Evolutionary conservation across 2,113 vertebrate species (phyloP).

Genomic region (Percina caprodes): DNA sequence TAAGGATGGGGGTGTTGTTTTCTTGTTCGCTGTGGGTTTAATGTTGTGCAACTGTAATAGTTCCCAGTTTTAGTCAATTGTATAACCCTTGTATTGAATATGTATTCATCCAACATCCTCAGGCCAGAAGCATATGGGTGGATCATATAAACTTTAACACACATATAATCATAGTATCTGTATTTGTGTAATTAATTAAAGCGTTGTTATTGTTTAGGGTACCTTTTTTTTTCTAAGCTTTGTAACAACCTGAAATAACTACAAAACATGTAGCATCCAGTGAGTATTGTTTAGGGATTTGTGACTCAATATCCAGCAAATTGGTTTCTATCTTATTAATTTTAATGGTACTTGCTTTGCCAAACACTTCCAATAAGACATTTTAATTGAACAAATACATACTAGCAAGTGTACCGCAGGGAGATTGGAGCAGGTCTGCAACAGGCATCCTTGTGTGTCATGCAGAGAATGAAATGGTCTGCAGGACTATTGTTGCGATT

Average conservation of each 20-base stretch:
- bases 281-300: conserved; percentile 53
- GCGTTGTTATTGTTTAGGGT: neutral
- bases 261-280: conserved; percentile 18
- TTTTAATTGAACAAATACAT: conserved; percentile 78
- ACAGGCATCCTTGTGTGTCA: conserved; percentile 61
- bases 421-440: conserved; percentile 54
- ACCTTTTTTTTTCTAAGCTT: neutral
- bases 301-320: conserved; percentile 60
- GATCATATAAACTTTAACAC: neutral
- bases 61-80: conserved; percentile 25
- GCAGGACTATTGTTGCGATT: conserved; percentile 70
- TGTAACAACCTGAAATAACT: neutral
- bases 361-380: conserved; percentile 57
- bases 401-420: conserved; percentile 41
- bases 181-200: conserved; percentile 6
- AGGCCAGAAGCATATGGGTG: neutral
- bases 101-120: neutral
- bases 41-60: conserved; percentile 19
- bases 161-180: neutral
- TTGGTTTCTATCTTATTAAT: conserved; percentile 73
- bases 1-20: conserved; percentile 47
- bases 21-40: conserved; percentile 30
- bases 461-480: conserved; percentile 60
- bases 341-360: conserved; percentile 45
- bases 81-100: neutral